These are phyloP conservation scores for Spea bombifrons DNA, from an alignment of 2,113 vertebrate genomes.

Conservation along the genomic window DNA sequence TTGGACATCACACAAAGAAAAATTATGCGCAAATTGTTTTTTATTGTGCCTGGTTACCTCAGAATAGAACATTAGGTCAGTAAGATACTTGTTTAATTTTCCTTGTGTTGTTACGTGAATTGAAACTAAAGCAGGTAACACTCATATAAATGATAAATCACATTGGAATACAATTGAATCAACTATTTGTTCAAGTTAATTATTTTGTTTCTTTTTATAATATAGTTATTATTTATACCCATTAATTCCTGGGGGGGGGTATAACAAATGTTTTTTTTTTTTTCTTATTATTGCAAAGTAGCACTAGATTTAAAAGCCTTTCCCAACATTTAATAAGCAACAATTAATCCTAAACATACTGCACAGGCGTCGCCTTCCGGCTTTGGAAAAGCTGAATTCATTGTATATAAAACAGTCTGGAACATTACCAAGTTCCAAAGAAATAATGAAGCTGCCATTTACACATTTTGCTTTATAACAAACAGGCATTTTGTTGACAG, in stretches of 20 bases:
- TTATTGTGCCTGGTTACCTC: no score
- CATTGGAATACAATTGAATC: not conserved
- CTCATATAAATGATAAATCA: no score
- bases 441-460: constrained; percentile 24
- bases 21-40: no score
- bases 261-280: not conserved
- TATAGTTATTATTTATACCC: not conserved
- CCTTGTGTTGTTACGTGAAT: no score
- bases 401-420: constrained; percentile 31
- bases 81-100: no score
- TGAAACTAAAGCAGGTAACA: no score
- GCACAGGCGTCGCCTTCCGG: constrained; percentile 9
- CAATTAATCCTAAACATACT: constrained; percentile 26
- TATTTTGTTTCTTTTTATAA: constrained; percentile 3
- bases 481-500: constrained; percentile 25
- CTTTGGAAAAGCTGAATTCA: constrained; percentile 10
- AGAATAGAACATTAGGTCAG: no score
- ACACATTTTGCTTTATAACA: constrained; percentile 8
- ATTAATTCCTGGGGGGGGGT: not conserved
- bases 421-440: constrained; percentile 14
- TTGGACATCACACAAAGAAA: no score
- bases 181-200: not conserved
- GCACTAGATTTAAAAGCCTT: constrained; percentile 1
- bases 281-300: constrained; percentile 14
- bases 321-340: constrained; percentile 21